A percentile compares a stretch with the other conserved stretches of the same genome.
Evolutionary conservation across 1,140 invertebrate species (phyloP).

Genomic region (Nomia melanderi): DNA sequence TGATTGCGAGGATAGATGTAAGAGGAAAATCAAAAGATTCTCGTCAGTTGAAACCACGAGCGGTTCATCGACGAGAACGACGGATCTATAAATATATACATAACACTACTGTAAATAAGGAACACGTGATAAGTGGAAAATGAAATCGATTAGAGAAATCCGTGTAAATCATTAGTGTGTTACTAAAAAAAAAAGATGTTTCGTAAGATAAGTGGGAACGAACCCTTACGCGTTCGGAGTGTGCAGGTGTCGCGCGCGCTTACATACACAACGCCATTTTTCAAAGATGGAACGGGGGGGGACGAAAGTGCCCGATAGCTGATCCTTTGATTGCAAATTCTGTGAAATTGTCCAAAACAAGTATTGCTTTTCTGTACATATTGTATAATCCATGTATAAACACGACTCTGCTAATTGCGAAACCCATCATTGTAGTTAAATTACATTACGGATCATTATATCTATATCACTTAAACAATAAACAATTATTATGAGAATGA

Average conservation of each 20-base stretch:
- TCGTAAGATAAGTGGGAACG: conserved; percentile 30
- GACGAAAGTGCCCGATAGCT: conserved; percentile 32
- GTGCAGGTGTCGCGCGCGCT: not conserved
- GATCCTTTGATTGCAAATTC: conserved; percentile 56
- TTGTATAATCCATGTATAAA: conserved; percentile 82
- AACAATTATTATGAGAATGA: conserved; percentile 79
- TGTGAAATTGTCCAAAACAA: conserved; percentile 76
- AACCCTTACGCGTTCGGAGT: not conserved
- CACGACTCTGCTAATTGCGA: conserved; percentile 77
- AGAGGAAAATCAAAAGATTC: conserved; percentile 38
- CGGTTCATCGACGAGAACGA: not conserved
- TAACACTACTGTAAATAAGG: conserved; percentile 43
- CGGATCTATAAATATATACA: conserved; percentile 40
- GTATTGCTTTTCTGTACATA: conserved; percentile 78
- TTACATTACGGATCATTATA: conserved; percentile 81
- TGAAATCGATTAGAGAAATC: conserved; percentile 12
- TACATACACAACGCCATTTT: conserved; percentile 29
- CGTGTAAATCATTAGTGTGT: conserved; percentile 41
- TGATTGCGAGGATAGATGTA: not conserved
- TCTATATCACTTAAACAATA: conserved; percentile 81
- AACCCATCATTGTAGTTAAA: conserved; percentile 79
- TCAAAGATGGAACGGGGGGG: conserved; percentile 17
- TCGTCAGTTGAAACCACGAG: not conserved
- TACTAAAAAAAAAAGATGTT: conserved; percentile 37
- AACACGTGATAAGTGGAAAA: conserved; percentile 21